Evolutionary conservation across 2,888 invertebrate species (phyloP), one percentile per base, ranked within the genome.

Genomic region (Eudasyphora cyanicolor): DNA sequence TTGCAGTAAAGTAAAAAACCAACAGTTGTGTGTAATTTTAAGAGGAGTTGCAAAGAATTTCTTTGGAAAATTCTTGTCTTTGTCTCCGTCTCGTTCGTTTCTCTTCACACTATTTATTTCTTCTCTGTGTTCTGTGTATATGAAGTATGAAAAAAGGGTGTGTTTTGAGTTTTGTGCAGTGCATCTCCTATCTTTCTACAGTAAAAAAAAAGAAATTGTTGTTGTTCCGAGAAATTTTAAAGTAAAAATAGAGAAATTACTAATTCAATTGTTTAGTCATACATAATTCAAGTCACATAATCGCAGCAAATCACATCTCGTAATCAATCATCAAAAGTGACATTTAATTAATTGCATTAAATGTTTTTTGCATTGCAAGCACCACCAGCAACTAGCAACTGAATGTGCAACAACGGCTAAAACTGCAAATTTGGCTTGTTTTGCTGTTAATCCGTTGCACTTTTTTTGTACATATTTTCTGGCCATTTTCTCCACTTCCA

Each of bases 131-230:
- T n/a, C 64, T 64, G 64, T 64, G 32, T 76, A 69, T 75, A 77
- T 81, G 77, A n/a, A n/a, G n/a, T n/a, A n/a, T n/a, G 78, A 81
- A 81, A 84, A 83, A 84, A 84, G 84, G 84, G 84, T 84, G 84
- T 84, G 84, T 84, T 84, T n/a, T n/a, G n/a, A 75, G 69, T 74
- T 54, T 38, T 54, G 42, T 45, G 49, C 24, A 60, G 64, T n/a
- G n/a, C 24, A 24, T 8, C 24, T n/a, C 21, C 54, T 4, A 38
- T 14, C 38, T 57, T 27, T 57, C 57, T 57, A 27, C 12, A 71
- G n/a, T 35, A 12, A 69, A 51, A 69, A 17, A 69, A 45, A 49
- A 70, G n/a, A 45, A 45, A 12, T 8, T n/a, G 32, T 38, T 38
- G 38, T 24, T 45, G 49, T 49, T 49, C 49, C 5, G 54, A 54